Conservation (phyloP, 2,797 vertebrate genomes). For the Emydoidea blandingii region DNA sequence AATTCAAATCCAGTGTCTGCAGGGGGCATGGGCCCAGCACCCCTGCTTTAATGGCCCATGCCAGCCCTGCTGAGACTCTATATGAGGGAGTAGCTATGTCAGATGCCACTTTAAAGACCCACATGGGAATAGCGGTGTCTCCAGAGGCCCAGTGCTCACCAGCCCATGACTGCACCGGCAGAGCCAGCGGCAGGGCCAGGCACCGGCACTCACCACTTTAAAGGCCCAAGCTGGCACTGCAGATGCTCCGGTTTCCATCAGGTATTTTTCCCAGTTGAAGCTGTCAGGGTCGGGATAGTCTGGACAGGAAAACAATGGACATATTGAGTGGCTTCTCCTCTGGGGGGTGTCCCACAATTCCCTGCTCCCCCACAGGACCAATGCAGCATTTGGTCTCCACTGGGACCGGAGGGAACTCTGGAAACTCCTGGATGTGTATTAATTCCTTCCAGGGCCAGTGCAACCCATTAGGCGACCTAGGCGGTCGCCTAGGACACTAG, state of each 20-base stretch:
- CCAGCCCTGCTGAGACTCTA: neutral
- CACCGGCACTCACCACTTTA: slow-evolving; percentile 87
- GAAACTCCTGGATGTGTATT: neutral
- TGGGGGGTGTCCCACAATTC: neutral
- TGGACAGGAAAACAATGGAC: slow-evolving; percentile 61
- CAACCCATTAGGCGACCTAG: too few relatives aligned
- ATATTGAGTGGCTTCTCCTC: slow-evolving; percentile 31
- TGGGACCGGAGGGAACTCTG: rapidly evolving
- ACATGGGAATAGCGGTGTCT: neutral
- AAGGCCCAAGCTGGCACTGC: slow-evolving; percentile 91
- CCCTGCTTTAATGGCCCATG: neutral
- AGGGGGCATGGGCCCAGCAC: too few relatives aligned
- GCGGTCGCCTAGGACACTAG: too few relatives aligned
- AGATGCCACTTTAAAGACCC: neutral
- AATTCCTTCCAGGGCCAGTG: neutral
- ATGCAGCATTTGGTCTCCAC: neutral
- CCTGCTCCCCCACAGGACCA: neutral
- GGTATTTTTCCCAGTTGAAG: slow-evolving; percentile 95
- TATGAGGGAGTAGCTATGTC: neutral
- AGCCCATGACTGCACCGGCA: neutral
- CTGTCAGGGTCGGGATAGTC: slow-evolving; percentile 94
- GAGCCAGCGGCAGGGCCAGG: neutral
- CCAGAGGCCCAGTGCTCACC: neutral
- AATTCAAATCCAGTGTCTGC: neutral
- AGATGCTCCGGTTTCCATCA: slow-evolving; percentile 92